Evolutionary conservation across 2,888 invertebrate species (phyloP), one percentile per base, ranked within the genome.

Genomic region (Pogonocherus hispidulus): DNA sequence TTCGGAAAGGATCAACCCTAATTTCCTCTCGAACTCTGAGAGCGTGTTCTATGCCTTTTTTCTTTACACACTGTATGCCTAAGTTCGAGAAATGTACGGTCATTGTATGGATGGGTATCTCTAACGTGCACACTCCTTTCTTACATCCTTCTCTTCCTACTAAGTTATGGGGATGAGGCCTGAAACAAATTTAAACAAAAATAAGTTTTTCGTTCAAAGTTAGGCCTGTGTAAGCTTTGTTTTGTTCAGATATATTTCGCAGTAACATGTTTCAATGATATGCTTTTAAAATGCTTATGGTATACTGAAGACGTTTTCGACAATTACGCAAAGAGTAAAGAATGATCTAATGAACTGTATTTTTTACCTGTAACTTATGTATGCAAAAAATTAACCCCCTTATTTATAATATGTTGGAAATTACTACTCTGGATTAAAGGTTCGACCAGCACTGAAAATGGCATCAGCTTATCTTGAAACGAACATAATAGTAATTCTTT

Each of bases 51-150:
- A 98, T 95, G 83, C 97, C 98, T 82, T 94, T 94, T 81, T 95
- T 94, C 87, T 98, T 98, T 35, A 97, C 97, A 87, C 98, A 98
- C 84, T 98, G 98, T 76, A 98, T 97, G 69, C 98, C 98, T 79
- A 98, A 90, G 87, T 97, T 97, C 76, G 94, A 93, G 86, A 98
- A 97, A 73, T 92, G 91, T 65, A 93, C 92, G 46, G 91, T 89
- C 91, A 93, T 93, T 67, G 91, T 91, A 66, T 94, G 94, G 69
- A 89, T 90, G 68, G 91, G 90, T 63, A 93, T 90, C 86, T 92
- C 91, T 77, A 96, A 87, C 0, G 96, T 96, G 86, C 97, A 97
- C 44, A 98, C 95, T 52, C 98, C 98, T 82, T 91, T 91, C 84
- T 93, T 93, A 86, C 98, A 98, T 59, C 92, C 92, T 82, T 98